phyloP scores from a whole-genome alignment of 2,797 vertebrate species.

The Anas georgica region DNA sequence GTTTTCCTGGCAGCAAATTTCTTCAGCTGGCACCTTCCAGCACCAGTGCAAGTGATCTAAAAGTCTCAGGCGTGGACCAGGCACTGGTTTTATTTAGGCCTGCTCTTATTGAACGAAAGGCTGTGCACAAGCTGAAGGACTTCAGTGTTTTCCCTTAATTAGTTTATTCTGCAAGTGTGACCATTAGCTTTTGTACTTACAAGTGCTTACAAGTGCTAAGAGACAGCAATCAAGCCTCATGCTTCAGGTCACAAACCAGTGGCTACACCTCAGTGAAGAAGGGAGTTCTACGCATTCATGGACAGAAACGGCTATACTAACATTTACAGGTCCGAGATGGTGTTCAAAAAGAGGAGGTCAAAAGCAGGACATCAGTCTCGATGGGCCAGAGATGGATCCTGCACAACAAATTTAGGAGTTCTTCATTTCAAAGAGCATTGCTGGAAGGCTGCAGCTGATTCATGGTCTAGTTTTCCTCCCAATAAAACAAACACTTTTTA shows the following conservation, averaged over 20 bases:
- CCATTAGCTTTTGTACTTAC: conserved; percentile 66
- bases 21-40: neutral
- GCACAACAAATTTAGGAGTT: neutral
- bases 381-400: neutral
- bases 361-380: neutral
- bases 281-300: neutral
- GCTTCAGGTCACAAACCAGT: conserved; percentile 31
- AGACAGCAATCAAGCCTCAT: conserved; percentile 49
- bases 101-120: neutral
- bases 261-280: neutral
- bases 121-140: neutral
- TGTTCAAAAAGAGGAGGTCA: neutral
- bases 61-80: neutral
- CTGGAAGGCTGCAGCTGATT: neutral
- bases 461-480: neutral
- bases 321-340: neutral
- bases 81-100: neutral
- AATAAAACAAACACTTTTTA: rapidly evolving
- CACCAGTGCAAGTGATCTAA: neutral
- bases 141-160: conserved; percentile 59
- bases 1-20: neutral
- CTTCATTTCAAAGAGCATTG: neutral
- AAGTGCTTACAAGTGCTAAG: conserved; percentile 64
- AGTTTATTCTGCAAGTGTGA: conserved; percentile 70
- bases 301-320: neutral